These are phyloP conservation scores for Platichthys stellatus DNA, from an alignment of 2,113 vertebrate genomes.

Conservation along the genomic window DNA sequence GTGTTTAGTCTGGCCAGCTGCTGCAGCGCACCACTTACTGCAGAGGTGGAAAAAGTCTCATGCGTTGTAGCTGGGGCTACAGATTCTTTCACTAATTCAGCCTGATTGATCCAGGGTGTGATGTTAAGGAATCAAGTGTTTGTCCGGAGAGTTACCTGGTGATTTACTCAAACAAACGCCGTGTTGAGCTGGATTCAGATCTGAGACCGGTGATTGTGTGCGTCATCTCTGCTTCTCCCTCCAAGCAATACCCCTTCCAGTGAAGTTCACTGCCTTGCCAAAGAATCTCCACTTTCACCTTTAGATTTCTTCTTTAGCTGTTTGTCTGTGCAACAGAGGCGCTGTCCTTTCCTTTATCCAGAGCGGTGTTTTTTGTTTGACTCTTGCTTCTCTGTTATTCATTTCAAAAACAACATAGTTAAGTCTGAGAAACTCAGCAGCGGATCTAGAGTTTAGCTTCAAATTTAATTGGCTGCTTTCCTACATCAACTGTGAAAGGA, in stretches of 20 bases:
- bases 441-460: slow-evolving; percentile 22
- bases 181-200: slow-evolving; percentile 34
- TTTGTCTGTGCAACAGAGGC: neutral
- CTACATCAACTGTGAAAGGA: slow-evolving; percentile 50
- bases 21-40: slow-evolving; percentile 18
- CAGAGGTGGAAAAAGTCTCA: slow-evolving; percentile 31
- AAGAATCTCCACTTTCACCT: slow-evolving; percentile 41
- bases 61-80: slow-evolving; percentile 12
- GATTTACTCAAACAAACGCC: slow-evolving; percentile 40
- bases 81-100: slow-evolving; percentile 4
- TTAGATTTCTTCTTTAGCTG: slow-evolving; percentile 11
- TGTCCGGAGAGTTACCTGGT: slow-evolving; percentile 29
- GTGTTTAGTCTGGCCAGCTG: slow-evolving; percentile 55
- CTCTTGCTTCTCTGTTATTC: no score
- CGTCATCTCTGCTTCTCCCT: slow-evolving; percentile 36
- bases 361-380: neutral
- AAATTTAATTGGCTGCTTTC: slow-evolving; percentile 44
- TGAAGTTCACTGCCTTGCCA: slow-evolving; percentile 25
- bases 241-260: slow-evolving; percentile 28
- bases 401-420: neutral
- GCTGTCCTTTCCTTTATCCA: neutral
- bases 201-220: slow-evolving; percentile 30
- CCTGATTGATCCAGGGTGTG: slow-evolving; percentile 25
- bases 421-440: slow-evolving; percentile 2
- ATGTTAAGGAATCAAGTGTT: slow-evolving; percentile 29